Base-by-base conservation (phyloP, 2,797 vertebrate genomes). In the Halcyon badia region DNA sequence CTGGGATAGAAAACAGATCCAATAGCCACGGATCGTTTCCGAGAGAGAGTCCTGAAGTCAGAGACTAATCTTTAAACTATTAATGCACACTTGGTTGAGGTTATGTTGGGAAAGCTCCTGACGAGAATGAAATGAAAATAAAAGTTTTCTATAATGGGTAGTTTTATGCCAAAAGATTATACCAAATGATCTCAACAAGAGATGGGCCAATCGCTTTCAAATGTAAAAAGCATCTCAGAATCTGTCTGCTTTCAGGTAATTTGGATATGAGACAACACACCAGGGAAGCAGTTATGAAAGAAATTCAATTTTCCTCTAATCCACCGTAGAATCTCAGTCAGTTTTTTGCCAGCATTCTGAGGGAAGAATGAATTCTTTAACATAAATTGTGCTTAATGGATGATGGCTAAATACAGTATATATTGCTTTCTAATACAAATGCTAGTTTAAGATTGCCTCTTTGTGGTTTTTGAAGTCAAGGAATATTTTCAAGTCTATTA, bases 121-220 rank as follows among this genome's bases (percentile, higher is more conserved):
- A 90, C 51, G 77, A 91, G 91, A 94, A 77, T 83, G 78, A 96
- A 96, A 97, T 87, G 75, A 70, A 95, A 94, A 79, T 49, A 90
- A 6, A 89, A 89, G 39, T 76, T 44, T 75, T 80, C 49, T 37
- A 18, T 88, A 96, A 95, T 46, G n/a, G 49, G 54, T 5, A 56
- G 54, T 64, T 57, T 51, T 69, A 90, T 46, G 92, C 91, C 94
- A 95, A 90, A 88, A 90, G 70, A 92, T 80, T 62, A 73, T 79
- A 94, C 49, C 28, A 91, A 94, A 90, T 72, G 20, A 93, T 82
- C 71, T 87, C 58, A 92, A 70, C 33, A 95, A 83, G 20, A 94
- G 52, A 79, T 87, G 20, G 85, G 79, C 25, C 49, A 90, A 37
- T 35, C 2, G 9, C 82, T 75, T 87, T 90, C 73, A 72, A 79